Base-by-base conservation (phyloP, 2,797 vertebrate species). In the Lates japonicus region DNA sequence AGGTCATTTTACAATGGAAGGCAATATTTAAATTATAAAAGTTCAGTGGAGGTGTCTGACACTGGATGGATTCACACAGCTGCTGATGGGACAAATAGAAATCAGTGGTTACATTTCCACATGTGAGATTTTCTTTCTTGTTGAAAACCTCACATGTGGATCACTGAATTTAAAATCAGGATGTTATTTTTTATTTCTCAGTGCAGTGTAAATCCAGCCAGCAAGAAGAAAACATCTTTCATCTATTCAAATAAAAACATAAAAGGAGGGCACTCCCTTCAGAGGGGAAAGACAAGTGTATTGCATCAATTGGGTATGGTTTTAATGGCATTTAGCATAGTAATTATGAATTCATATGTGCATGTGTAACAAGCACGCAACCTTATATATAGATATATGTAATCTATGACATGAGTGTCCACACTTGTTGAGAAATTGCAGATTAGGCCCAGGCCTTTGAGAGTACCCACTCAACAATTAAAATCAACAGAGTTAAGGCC, bases 1-100 rank as follows among this genome's bases (percentile, higher is more conserved):
- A 86, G 92, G 79, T 90, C 86, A 90, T 91, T 82, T 86, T 91
- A 94, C 91, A 95, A 92, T 91, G 90, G 88, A 94, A 94, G 90
- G 86, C 86, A 85, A 84, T 91, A 90, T 93, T 94, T 95, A 94
- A 95, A 95, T 95, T 94, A 95, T 81, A 95, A 95, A 95, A 93
- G 81, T 88, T 88, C 70, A 87, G 89, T 80, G 81, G 78, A 84
- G 77, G 58, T 19, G 71, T 89, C 76, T 65, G 81, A 81, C 82
- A 63, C 64, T 86, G 79, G 80, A 65, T 88, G 78, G 82, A 89
- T 77, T 89, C 81, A 88, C 82, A 86, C 67, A 14, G 68, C 79
- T 35, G 63, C 74, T 31, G 35, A 58, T 25, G 20, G 51, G 57
- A 57, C 64, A 77, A 69, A 65, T 67, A 51, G 1, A 72, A 70